Base-by-base conservation (phyloP, 2,797 vertebrate genomes). In the Sciurus carolinensis region DNA sequence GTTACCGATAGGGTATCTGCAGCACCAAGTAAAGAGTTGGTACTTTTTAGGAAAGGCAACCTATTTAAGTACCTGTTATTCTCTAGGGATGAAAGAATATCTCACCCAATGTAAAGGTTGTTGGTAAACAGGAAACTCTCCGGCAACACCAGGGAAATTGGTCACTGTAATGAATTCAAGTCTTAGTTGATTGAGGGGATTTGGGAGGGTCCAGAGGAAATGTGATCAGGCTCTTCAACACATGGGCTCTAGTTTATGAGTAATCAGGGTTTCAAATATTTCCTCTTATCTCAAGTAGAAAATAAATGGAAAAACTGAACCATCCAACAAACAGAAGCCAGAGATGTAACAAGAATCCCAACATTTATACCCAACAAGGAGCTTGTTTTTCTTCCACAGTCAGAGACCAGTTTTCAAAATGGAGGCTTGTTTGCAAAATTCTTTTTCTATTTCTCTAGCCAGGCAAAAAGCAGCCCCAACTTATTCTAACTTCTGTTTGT, bases 241-340 rank as follows among this genome's bases (percentile, higher is more conserved):
- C 86, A 72, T 24, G 59, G 57, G n/a, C 44, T 93, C 44, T 54
- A 62, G 5, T 0, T 54, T 39, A 75, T 22, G 77, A 95, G 71
- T 86, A 80, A 81, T 42, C 7, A 0, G 33, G 42, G 5, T 87
- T 79, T 96, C 67, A 85, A 14, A 44, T 93, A 72, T 83, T 67
- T 94, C 72, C 71, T 36, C 30, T 91, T 77, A 42, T 69, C 77
- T 95, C 71, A 67, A 86, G 76, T 57, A 83, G 36, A 95, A 96
- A 97, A 85, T 75, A 95, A 93, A 71, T 15, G 79, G 88, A 95
- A 97, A 97, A 81, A 89, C 14, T 91, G 33, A 96, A 30, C 81
- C 86, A 71, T 72, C 62, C 62, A 30, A 36, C n/a, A 39, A 84
- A 52, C 42, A 72, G 5, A 14, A 90, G 59, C 7, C 85, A 87